Evolutionary conservation across 1,140 invertebrate species (phyloP), one percentile per base, ranked within the genome.

Genomic region (Vollenhovia emeryi): DNA sequence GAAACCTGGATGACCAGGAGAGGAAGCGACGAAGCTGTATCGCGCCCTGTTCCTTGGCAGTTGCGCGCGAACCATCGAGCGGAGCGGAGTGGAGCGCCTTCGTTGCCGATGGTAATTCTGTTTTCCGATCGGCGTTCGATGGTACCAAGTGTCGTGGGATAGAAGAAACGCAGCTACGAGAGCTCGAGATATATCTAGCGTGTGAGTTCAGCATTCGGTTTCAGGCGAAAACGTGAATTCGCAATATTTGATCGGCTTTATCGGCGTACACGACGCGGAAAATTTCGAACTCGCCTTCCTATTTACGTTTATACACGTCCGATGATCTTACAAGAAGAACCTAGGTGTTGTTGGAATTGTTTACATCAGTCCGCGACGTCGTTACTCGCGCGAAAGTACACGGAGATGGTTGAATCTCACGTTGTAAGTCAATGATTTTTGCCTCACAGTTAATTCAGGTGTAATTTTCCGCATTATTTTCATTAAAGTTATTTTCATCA

Each of bases 11-110:
- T 83, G 84, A 73, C 69, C 86, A 86, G 84, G 88, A 88, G 85
- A 85, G 88, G 87, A 87, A 87, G 87, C 66, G 43, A 75, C 88
- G 76, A 85, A 76, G 87, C 85, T 66, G 85, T 66, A 79, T 80
- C 75, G 59, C 52, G 60, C 55, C 75, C 52, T 80, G 62, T 33
- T 86, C 43, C 78, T 78, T 83, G 83, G 24, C 84, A 90, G 89
- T 90, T 50, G 73, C 84, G 86, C 86, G 75, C 74, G 50, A 76
- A 88, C 83, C 86, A 66, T 76, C 86, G 86, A 48, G 40, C 43
- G 15, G 88, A 59, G 50, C 59, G 73, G 88, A 48, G 43, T 0
- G 33, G 3, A 36, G 55, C 59, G 18, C 18, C 60, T 30, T 60
- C 71, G 48, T 30, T 30, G 7, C 24, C 33, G 52, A 36, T 76